These are phyloP conservation scores for Tetrax tetrax DNA, from an alignment of 2,113 vertebrate genomes.

Conservation along the genomic window DNA sequence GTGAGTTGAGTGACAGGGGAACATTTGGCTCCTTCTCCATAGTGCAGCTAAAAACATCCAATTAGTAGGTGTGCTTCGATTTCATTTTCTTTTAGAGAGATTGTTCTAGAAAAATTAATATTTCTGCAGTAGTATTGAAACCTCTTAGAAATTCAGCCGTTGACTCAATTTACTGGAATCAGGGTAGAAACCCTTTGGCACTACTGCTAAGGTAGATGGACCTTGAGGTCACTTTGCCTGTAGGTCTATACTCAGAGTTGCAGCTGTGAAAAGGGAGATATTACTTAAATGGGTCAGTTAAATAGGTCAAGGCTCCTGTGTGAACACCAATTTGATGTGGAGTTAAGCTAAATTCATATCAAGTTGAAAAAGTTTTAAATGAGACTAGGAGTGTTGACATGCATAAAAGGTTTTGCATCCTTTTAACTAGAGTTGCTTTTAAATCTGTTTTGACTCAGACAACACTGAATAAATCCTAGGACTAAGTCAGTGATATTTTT, in stretches of 20 bases:
- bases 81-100: background rate
- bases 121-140: background rate
- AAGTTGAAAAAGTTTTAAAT: background rate
- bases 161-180: background rate
- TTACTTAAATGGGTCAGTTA: background rate
- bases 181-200: background rate
- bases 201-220: background rate
- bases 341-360: background rate
- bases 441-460: background rate
- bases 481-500: background rate
- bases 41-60: slow-evolving; percentile 50
- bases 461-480: background rate
- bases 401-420: background rate
- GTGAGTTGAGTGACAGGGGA: slow-evolving; percentile 27
- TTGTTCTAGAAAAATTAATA: slow-evolving; percentile 17
- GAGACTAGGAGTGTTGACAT: background rate
- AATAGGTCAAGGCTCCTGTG: background rate
- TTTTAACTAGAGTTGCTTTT: background rate
- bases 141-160: background rate
- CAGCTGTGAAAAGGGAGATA: background rate
- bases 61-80: slow-evolving; percentile 46
- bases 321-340: background rate
- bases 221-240: background rate
- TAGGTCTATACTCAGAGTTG: background rate
- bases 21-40: background rate